Evolutionary conservation across 2,113 vertebrate genomes (phyloP), one percentile per base, ranked within the genome.

Genomic region (Sylvietta virens): DNA sequence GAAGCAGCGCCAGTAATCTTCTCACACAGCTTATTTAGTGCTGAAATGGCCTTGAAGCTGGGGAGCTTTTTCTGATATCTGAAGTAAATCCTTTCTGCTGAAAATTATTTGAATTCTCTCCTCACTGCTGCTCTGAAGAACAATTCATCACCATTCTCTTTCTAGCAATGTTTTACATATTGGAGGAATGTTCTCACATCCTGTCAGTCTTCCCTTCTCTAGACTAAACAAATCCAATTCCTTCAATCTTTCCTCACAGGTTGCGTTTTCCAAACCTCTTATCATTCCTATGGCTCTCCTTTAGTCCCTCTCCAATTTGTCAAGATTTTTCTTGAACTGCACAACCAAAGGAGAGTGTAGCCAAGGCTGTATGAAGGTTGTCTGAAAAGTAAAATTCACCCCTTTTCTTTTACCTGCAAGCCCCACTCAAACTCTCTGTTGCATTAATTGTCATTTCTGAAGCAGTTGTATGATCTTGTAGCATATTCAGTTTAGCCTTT

Each of bases 201-300:
- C 93, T 91, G 94, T 96, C 96, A 97, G 89, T 95, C 95, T 96
- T 94, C 66, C 53, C 77, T 96, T 13, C 86, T 56, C 81, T 91
- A 97, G 96, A 97, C 96, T 96, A 97, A 97, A 97, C 96, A 97
- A 97, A 95, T 96, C 57, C 91, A 89, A 22, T 95, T 96, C 94
- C 82, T 95, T 96, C 95, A 97, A 95, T 95, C 96, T 97, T 96
- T 89, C 84, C 93, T 95, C 91, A 87, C 78, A 84, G 91, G 91
- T 72, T 92, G 86, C 5, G 0, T 97, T 95, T 96, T 97, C 95
- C 95, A 96, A 97, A 92, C 72, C 86, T 95, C 93, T 96, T 97
- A 97, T 96, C 96, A 91, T 96, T 95, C 95, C 86, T 95, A 86
- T 10, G 69, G 69, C 92, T 96, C 91, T 94, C 94, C 84, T 95